Evolutionary conservation across 2,888 invertebrate species (phyloP), one percentile per base, ranked within the genome.

Genomic region (Synanthedon tipuliformis): DNA sequence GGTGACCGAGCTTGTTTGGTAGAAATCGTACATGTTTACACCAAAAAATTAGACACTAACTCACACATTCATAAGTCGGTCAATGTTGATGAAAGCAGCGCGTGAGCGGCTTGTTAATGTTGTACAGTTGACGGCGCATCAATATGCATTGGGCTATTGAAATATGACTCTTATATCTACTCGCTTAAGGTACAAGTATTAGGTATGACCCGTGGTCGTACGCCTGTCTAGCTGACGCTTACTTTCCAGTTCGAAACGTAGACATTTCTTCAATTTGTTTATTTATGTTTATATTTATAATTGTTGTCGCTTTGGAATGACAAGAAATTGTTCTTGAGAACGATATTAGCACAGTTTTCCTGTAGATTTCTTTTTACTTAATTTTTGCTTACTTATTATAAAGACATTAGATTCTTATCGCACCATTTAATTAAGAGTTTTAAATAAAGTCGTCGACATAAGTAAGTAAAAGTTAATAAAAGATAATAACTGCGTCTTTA

Each of bases 11-110:
- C 34, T 34, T 34, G 10, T 34, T 10, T 34, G 34, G 34, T 34
- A 34, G 34, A 34, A 34, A 34, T 34, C 34, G 34, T 34, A 34
- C 34, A 34, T 34, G 34, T 34, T 45, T 45, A 12, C 15, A 45
- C 45, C 7, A 45, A 45, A n/a, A 45, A 7, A 12, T 45, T 45
- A 45, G 45, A 45, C 45, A 12, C n/a, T 11, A n/a, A 45, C 45
- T n/a, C 34, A 50, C 50, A 50, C 40, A 50, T 50, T 34, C 23
- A 50, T n/a, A 66, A 67, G 62, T 70, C 65, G 68, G 70, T 61
- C 68, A 67, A 54, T 62, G 61, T 64, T 59, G 69, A 74, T 70
- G 76, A 78, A 78, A 78, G 77, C 74, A 61, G 10, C 60, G 66
- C 75, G 73, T 74, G 78, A 65, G 60, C 58, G 49, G 65, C 63